Evolutionary conservation across 2,113 vertebrate species (phyloP).

Genomic region (Prochilodus magdalenae): DNA sequence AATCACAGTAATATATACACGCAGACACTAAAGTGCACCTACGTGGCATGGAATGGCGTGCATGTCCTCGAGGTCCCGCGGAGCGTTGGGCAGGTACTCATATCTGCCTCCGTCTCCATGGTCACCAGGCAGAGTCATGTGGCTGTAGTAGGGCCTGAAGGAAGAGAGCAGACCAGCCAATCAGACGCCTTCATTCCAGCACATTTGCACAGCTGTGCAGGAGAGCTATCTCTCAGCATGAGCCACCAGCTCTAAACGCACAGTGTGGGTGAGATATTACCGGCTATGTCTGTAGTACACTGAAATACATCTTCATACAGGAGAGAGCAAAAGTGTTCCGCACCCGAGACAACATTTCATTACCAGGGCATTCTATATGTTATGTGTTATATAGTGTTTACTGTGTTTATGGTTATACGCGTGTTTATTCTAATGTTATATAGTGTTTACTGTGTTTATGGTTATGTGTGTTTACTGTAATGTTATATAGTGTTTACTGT

Average conservation of each 20-base stretch:
- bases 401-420: no score
- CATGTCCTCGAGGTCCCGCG: constrained; percentile 71
- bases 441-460: no score
- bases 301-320: no score
- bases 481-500: no score
- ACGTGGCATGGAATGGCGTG: constrained; percentile 65
- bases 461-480: no score
- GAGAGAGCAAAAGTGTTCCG: no score
- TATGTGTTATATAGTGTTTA: no score
- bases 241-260: not conserved
- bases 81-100: constrained; percentile 71
- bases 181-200: not conserved
- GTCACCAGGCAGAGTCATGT: constrained; percentile 73
- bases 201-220: not conserved
- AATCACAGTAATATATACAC: not conserved
- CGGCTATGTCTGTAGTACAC: no score
- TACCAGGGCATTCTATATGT: no score
- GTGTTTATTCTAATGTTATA: no score
- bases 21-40: constrained; percentile 3
- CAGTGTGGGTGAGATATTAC: no score
- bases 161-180: constrained; percentile 1
- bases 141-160: constrained; percentile 71
- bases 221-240: not conserved
- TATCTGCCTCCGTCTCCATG: constrained; percentile 71
- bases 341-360: no score